These are phyloP conservation scores for Parauchenoglanis punctatus DNA, from an alignment of 2,797 vertebrate species.

Conservation along the genomic window DNA sequence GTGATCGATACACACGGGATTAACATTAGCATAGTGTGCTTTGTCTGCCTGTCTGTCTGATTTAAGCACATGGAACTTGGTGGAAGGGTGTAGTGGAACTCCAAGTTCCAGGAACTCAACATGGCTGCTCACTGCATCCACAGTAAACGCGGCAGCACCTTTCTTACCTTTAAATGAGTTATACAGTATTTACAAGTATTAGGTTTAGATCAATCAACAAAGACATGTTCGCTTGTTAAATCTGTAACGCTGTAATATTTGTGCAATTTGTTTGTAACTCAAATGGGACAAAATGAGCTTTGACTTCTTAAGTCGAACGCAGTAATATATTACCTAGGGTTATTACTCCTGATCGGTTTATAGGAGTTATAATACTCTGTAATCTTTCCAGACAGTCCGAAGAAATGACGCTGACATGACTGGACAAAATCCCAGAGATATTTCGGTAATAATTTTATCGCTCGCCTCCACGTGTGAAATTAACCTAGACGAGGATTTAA, in stretches of 20 bases:
- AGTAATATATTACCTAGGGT: not conserved
- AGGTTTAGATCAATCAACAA: not conserved
- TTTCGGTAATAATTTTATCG: not conserved
- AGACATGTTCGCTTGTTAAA: not conserved
- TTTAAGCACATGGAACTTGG: too few relatives aligned
- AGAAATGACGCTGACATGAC: not conserved
- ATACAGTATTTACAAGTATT: not conserved
- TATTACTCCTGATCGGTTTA: not conserved
- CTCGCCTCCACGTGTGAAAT: not conserved
- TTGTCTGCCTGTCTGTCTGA: too few relatives aligned
- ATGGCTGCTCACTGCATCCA: too few relatives aligned
- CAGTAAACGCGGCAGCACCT: not conserved
- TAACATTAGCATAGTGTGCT: not conserved
- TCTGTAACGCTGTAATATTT: not conserved
- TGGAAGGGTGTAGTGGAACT: too few relatives aligned
- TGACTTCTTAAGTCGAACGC: not conserved
- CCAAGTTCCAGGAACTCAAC: not conserved
- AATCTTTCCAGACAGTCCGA: not conserved
- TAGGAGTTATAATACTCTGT: not conserved
- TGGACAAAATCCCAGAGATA: not conserved
- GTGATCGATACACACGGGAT: not conserved
- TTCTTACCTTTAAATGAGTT: not conserved
- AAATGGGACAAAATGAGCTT: not conserved
- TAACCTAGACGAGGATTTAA: not conserved
- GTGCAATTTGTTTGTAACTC: not conserved